Percentiles rank a stretch among this genome's conserved stretches.
phyloP scores from a whole-genome alignment of 2,888 invertebrate species.

The Sialis lutaria region DNA sequence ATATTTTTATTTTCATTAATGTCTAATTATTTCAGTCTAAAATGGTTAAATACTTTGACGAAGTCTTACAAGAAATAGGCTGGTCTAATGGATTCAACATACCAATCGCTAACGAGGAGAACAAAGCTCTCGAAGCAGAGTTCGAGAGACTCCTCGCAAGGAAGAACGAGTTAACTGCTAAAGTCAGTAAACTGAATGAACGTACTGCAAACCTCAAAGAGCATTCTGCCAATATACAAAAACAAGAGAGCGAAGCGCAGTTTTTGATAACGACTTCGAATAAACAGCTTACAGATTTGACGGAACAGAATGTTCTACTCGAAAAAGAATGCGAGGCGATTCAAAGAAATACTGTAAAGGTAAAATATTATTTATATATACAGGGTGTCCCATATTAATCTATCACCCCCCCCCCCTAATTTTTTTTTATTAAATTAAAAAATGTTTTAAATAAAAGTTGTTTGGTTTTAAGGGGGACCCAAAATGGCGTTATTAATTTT shows the following conservation, averaged over 20 bases:
- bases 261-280: slow-evolving; percentile 47
- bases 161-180: slow-evolving; percentile 28
- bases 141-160: slow-evolving; percentile 29
- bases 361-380: no score
- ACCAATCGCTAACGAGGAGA: slow-evolving; percentile 63
- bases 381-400: no score
- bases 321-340: no score
- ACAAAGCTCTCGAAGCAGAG: slow-evolving; percentile 35
- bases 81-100: slow-evolving; percentile 63
- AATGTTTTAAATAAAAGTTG: no score
- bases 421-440: no score
- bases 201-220: slow-evolving; percentile 26
- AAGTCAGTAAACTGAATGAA: slow-evolving; percentile 25
- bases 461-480: no score
- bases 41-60: slow-evolving; percentile 33
- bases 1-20: no score
- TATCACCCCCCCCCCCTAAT: no score
- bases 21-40: no score
- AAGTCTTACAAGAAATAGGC: slow-evolving; percentile 49
- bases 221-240: slow-evolving; percentile 31
- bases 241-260: slow-evolving; percentile 36
- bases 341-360: no score
- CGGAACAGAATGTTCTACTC: no score
- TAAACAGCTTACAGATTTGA: slow-evolving; percentile 37
- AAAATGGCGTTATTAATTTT: no score